Base-by-base conservation (phyloP, 2,888 invertebrate genomes). In the Merodon equestris region DNA sequence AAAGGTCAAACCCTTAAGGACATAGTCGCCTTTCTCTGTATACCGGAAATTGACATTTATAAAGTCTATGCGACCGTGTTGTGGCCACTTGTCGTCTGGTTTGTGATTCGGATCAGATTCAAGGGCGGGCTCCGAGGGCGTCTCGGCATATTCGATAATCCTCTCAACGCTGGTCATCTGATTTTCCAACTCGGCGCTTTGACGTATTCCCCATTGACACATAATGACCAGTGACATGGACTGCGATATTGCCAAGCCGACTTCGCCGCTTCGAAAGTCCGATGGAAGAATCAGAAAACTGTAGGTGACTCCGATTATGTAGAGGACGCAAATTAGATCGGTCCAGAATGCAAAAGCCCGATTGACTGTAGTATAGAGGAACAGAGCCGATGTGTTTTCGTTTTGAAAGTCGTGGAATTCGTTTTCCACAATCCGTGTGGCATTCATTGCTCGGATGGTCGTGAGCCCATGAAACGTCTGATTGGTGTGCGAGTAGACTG, bases 301-400 rank as follows among this genome's bases (percentile, higher is more conserved):
- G 84, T 96, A 91, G 0, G 97, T 95, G 0, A 98, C 97, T 45
- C 94, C 88, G 0, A 92, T 92, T 76, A 98, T 95, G 88, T 97
- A 98, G 0, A 94, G 83, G 0, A 96, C 92, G 85, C 97, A 97
- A 58, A 97, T 91, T 70, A 96, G 89, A 87, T 99, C 99, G 83
- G 98, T 90, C 92, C 96, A 96, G 83, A 97, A 93, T 0, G 97
- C 98, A 86, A 99, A 97, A 83, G 98, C 97, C 66, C 98, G 93
- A 1, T 96, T 95, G 15, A 96, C 94, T 0, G 95, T 93, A 38
- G 98, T 93, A 87, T 96, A 97, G 73, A 96, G 90, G 86, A 90
- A 91, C 93, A 94, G 95, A 0, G 95, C 92, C 0, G 95, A 92
- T 0, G 94, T 93, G 85, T 96, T 94, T 0, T 90, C 85, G 84